Evolutionary conservation across 2,113 vertebrate genomes (phyloP).

Genomic region (Phasianus colchicus): DNA sequence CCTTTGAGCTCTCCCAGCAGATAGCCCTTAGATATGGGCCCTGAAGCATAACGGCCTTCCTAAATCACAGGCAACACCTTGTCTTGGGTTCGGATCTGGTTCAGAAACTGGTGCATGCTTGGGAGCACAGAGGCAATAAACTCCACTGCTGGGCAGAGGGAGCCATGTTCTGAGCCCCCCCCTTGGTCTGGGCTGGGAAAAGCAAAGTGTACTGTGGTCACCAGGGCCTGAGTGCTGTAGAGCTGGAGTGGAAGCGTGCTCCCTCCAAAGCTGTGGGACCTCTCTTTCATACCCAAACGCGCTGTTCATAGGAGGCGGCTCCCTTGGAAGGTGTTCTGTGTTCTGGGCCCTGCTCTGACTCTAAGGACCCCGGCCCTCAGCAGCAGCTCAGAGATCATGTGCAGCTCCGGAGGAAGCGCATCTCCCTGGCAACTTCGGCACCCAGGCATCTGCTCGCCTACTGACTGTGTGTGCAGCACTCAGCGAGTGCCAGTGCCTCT

Average conservation of each 20-base stretch:
- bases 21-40: neutral
- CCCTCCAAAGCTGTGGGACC: neutral
- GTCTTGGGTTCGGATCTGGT: slow-evolving; percentile 29
- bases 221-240: neutral
- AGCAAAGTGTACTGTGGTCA: neutral
- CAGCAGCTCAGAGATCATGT: neutral
- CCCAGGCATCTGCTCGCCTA: neutral
- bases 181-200: neutral
- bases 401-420: neutral
- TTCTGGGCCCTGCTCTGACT: neutral
- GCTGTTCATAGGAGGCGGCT: accelerated
- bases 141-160: neutral
- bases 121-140: slow-evolving; percentile 17
- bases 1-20: neutral
- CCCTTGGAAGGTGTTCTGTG: neutral
- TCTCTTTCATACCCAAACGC: accelerated
- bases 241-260: accelerated
- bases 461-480: neutral
- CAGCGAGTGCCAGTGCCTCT: neutral
- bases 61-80: slow-evolving; percentile 47
- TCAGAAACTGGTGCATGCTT: slow-evolving; percentile 37
- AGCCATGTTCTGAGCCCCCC: neutral
- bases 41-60: slow-evolving; percentile 15
- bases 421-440: slow-evolving; percentile 64
- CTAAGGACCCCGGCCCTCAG: neutral